A percentile compares a stretch with the other conserved stretches of the same genome.
phyloP scores from a whole-genome alignment of 1,140 invertebrate genomes.

The Drosophila sucinea region DNA sequence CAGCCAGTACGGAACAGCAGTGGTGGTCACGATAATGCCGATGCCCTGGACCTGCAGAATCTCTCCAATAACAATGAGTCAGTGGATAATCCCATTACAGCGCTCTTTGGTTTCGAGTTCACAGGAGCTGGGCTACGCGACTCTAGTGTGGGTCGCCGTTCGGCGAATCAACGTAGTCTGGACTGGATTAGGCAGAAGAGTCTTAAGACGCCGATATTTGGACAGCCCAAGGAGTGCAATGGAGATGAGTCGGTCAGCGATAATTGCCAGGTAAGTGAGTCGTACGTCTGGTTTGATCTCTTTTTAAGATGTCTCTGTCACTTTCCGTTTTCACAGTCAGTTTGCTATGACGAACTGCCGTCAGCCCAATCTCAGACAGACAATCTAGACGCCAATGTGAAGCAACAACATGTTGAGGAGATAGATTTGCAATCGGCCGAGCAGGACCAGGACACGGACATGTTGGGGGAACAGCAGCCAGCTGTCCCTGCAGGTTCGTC shows the following conservation, averaged over 20 bases:
- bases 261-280: conserved; percentile 66
- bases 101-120: conserved; percentile 70
- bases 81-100: conserved; percentile 72
- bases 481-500: conserved; percentile 10
- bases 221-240: conserved; percentile 67
- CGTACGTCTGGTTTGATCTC: too few relatives aligned
- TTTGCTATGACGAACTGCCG: conserved; percentile 68
- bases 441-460: conserved; percentile 51
- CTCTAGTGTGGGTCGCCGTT: conserved; percentile 65
- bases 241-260: conserved; percentile 57
- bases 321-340: conserved; percentile 43
- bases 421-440: conserved; percentile 59
- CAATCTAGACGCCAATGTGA: conserved; percentile 68
- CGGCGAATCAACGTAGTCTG: conserved; percentile 56
- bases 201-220: conserved; percentile 55
- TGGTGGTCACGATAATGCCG: conserved; percentile 52
- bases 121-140: conserved; percentile 52
- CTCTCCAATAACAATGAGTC: conserved; percentile 73
- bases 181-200: conserved; percentile 64
- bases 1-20: conserved; percentile 53
- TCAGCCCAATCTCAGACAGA: conserved; percentile 47
- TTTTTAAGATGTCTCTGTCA: too few relatives aligned
- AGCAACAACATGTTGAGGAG: conserved; percentile 66
- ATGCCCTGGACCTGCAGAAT: conserved; percentile 72
- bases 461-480: conserved; percentile 33